Percentiles rank a stretch among this genome's conserved stretches.
These are phyloP conservation scores for Ornithoptera alexandrae DNA, from an alignment of 2,888 invertebrate species.

Conservation along the genomic window DNA sequence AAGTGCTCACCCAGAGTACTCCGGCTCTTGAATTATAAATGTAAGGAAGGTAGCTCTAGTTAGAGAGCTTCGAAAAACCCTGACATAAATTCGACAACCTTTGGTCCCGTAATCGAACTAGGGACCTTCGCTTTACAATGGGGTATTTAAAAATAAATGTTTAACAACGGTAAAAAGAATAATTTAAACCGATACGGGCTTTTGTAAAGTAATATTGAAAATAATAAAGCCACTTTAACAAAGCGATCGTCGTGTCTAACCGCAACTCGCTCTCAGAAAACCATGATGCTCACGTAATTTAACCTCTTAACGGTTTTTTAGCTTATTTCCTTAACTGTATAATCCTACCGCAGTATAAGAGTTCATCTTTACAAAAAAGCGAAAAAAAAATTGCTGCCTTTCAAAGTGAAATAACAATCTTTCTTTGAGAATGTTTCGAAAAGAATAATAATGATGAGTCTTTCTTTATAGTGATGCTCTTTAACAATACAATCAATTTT, in stretches of 20 bases:
- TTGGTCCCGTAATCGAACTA: too few relatives aligned
- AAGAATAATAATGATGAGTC: not conserved
- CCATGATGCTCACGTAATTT: not conserved
- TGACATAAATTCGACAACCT: too few relatives aligned
- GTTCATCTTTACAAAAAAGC: not conserved
- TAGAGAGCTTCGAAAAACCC: too few relatives aligned
- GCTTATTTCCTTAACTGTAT: not conserved
- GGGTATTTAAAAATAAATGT: too few relatives aligned
- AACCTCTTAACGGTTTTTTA: not conserved
- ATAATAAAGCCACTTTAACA: not conserved
- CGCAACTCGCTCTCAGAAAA: not conserved
- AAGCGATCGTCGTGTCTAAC: not conserved
- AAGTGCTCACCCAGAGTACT: too few relatives aligned
- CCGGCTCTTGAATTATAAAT: too few relatives aligned
- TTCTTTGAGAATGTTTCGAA: not conserved
- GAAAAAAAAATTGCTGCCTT: not conserved
- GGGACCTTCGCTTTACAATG: too few relatives aligned
- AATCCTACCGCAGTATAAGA: not conserved
- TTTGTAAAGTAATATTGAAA: not conserved
- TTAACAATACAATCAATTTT: not conserved
- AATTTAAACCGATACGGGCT: too few relatives aligned
- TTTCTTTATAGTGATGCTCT: not conserved
- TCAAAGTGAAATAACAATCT: slow-evolving; percentile 6
- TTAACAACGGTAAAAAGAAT: too few relatives aligned
- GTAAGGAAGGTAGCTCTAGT: too few relatives aligned